phyloP scores from a whole-genome alignment of 2,113 vertebrate genomes.

The Xenus cinereus region DNA sequence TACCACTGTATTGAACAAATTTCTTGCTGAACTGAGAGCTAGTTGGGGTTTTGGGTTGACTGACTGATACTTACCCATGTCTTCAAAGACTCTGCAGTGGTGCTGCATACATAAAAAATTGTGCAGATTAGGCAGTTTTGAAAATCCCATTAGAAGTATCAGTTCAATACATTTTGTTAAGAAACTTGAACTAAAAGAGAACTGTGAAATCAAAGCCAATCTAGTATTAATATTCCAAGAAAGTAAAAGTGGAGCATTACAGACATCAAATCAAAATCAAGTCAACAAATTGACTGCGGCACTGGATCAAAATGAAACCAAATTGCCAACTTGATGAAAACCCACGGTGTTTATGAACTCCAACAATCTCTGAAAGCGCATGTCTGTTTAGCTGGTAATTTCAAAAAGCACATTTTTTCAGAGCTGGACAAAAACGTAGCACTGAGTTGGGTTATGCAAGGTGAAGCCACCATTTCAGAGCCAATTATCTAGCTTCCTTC shows the following conservation, averaged over 20 bases:
- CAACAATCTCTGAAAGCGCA: fast-evolving
- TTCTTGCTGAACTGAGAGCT: not conserved
- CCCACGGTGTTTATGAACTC: not conserved
- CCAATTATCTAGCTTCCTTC: not conserved
- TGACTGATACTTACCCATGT: not conserved
- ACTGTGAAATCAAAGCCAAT: constrained; percentile 38
- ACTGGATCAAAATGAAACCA: not conserved
- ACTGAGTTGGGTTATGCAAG: not conserved
- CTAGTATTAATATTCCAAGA: constrained; percentile 16
- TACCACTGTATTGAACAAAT: not conserved
- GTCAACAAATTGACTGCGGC: not conserved
- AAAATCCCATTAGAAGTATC: constrained; percentile 22
- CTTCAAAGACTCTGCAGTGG: not conserved
- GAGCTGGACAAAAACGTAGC: not conserved
- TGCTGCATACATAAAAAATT: not conserved
- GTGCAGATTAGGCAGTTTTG: constrained; percentile 11
- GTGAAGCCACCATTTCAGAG: not conserved
- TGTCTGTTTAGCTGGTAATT: constrained; percentile 7
- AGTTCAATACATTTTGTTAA: constrained; percentile 25
- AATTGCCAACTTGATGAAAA: constrained; percentile 21
- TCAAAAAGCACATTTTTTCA: not conserved
- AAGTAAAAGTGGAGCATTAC: constrained; percentile 16
- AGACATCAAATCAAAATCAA: constrained; percentile 50
- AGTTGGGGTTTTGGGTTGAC: not conserved
- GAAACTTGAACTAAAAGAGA: constrained; percentile 21